These are phyloP conservation scores for Campoletis raptor DNA, from an alignment of 2,888 invertebrate species.

Conservation along the genomic window DNA sequence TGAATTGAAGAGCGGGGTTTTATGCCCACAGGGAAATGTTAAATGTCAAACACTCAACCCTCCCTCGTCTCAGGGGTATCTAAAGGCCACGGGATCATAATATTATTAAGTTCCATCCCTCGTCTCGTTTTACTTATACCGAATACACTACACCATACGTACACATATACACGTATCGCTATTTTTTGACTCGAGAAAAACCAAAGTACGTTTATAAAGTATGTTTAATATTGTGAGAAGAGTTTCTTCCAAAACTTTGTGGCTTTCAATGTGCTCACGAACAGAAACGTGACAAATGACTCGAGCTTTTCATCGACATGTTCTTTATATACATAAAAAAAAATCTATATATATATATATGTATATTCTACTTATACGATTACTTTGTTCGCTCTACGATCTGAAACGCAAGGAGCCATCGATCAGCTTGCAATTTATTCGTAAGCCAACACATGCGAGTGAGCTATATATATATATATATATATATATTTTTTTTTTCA, in stretches of 20 bases:
- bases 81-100: conserved; percentile 81
- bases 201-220: conserved; percentile 42
- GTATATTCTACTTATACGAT: conserved; percentile 36
- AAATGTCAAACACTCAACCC: conserved; percentile 83
- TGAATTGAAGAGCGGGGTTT: conserved; percentile 27
- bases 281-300: conserved; percentile 62
- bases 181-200: conserved; percentile 44
- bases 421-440: conserved; percentile 57
- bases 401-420: conserved; percentile 56
- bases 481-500: background rate
- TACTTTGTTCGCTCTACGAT: conserved; percentile 57
- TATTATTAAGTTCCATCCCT: conserved; percentile 81
- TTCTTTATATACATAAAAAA: conserved; percentile 4
- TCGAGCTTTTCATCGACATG: conserved; percentile 60
- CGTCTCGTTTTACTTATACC: conserved; percentile 70
- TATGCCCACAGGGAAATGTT: conserved; percentile 80
- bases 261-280: conserved; percentile 43
- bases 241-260: conserved; percentile 56
- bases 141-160: conserved; percentile 4
- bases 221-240: conserved; percentile 46
- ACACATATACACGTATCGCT: conserved; percentile 1
- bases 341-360: conserved; percentile 23
- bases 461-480: background rate
- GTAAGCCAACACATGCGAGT: background rate
- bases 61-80: conserved; percentile 77